Evolutionary conservation across 2,113 vertebrate species (phyloP).

Genomic region (Urocynchramus pylzowi): DNA sequence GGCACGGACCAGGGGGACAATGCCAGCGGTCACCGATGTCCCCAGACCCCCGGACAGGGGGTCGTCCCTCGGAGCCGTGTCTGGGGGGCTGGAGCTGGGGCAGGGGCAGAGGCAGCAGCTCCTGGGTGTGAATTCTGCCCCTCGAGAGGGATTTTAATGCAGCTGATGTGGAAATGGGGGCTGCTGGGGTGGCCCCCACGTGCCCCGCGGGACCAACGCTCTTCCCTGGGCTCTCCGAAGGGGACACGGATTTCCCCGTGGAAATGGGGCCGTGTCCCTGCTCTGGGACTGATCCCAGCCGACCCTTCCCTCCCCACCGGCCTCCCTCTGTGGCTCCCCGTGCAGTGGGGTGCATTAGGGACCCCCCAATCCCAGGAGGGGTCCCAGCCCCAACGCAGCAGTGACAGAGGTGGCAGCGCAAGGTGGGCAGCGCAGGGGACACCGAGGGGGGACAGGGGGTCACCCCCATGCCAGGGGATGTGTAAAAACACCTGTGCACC

Average conservation of each 20-base stretch:
- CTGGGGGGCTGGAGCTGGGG: neutral
- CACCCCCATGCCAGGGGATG: neutral
- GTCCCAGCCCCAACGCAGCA: fast-evolving
- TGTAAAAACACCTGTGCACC: neutral
- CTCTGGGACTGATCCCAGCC: fast-evolving
- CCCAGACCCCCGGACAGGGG: neutral
- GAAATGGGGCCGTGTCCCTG: neutral
- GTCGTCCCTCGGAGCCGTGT: neutral
- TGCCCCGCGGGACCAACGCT: fast-evolving
- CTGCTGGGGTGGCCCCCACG: fast-evolving
- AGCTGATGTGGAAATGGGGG: fast-evolving
- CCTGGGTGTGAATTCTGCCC: neutral
- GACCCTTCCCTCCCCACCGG: neutral
- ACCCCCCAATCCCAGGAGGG: neutral
- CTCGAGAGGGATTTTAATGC: neutral
- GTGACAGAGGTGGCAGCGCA: neutral
- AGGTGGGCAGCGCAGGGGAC: neutral
- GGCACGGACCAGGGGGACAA: fast-evolving
- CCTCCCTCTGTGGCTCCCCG: fast-evolving
- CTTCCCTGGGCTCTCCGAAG: neutral
- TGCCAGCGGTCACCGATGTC: neutral
- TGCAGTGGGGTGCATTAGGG: fast-evolving
- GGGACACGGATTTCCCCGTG: neutral
- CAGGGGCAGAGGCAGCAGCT: neutral
- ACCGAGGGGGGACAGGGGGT: too few species aligned